A percentile compares a stretch with the other conserved stretches of the same genome.
These are phyloP conservation scores for Galerucella pusilla DNA, from an alignment of 2,888 invertebrate species.

Conservation along the genomic window DNA sequence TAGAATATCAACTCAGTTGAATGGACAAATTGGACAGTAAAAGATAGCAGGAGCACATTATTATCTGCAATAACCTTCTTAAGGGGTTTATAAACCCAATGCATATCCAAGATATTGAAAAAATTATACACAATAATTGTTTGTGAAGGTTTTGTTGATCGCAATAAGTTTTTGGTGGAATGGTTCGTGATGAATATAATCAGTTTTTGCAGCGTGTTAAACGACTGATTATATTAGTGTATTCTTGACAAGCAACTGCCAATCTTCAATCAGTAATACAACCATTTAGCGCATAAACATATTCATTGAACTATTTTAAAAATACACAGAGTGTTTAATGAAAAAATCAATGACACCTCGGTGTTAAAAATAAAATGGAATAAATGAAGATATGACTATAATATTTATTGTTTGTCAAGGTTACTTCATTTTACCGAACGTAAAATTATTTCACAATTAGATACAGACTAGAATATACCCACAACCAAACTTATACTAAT, in stretches of 20 bases:
- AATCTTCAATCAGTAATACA: conserved; percentile 7
- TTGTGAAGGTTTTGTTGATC: neutral
- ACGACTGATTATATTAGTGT: neutral
- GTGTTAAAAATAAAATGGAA: neutral
- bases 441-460: too few relatives aligned
- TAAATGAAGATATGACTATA: neutral
- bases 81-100: too few relatives aligned
- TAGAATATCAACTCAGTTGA: too few relatives aligned
- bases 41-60: too few relatives aligned
- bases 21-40: too few relatives aligned
- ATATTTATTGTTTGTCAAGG: too few relatives aligned
- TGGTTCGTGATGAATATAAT: neutral
- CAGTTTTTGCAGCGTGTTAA: neutral
- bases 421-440: too few relatives aligned
- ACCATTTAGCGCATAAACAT: neutral
- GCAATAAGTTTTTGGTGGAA: neutral
- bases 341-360: conserved; percentile 1
- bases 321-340: neutral
- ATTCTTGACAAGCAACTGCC: neutral
- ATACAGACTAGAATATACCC: too few relatives aligned
- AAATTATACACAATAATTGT: too few relatives aligned
- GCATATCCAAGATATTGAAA: too few relatives aligned
- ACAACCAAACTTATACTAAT: too few relatives aligned
- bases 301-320: neutral
- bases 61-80: too few relatives aligned